phyloP scores from a whole-genome alignment of 2,113 vertebrate species.

The Sarotherodon lohbergeri region DNA sequence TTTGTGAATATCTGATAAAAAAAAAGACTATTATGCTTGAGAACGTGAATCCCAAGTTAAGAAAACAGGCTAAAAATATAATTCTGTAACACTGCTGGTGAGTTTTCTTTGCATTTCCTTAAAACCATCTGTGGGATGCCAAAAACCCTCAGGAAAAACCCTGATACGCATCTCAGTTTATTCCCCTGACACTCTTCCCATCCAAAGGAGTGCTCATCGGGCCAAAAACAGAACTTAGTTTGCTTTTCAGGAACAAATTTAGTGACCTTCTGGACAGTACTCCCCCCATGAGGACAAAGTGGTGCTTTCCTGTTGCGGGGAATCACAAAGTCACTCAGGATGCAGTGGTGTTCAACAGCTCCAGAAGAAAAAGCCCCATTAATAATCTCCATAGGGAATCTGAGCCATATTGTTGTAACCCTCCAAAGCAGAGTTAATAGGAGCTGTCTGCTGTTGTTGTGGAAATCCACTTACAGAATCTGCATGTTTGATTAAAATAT shows the following conservation, averaged over 20 bases:
- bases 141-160: background rate
- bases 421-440: background rate
- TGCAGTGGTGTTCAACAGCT: background rate
- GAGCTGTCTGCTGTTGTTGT: background rate
- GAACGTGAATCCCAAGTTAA: background rate
- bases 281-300: background rate
- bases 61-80: background rate
- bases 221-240: background rate
- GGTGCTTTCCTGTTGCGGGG: background rate
- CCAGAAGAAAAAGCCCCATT: background rate
- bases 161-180: background rate
- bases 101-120: background rate
- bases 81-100: background rate
- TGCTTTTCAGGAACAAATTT: background rate
- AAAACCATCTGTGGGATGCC: background rate
- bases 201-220: background rate
- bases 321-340: background rate
- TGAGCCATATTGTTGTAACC: background rate
- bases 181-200: background rate
- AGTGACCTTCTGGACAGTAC: background rate
- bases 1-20: background rate
- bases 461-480: background rate
- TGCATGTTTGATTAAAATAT: background rate
- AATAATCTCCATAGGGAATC: background rate
- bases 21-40: background rate